phyloP scores from a whole-genome alignment of 2,888 invertebrate species.

The Rambutsinella grinnellia region DNA sequence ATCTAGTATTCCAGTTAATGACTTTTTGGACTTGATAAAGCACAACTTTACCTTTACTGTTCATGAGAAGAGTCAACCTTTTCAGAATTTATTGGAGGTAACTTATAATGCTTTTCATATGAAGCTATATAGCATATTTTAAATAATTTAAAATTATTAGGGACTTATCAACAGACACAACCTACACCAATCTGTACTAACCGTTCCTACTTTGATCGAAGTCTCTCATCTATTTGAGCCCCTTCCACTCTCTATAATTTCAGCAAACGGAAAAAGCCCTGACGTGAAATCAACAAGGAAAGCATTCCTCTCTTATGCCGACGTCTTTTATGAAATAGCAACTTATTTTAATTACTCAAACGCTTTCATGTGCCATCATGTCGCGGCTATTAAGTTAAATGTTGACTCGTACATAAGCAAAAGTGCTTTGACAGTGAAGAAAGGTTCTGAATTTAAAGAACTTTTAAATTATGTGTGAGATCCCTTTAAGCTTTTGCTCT shows the following conservation, averaged over 20 bases:
- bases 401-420: neutral
- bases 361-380: neutral
- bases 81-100: constrained; percentile 38
- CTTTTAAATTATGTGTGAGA: neutral
- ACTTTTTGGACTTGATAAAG: constrained; percentile 33
- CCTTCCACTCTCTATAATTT: no score
- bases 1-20: constrained; percentile 36
- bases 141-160: constrained; percentile 12
- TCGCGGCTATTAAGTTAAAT: neutral
- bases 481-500: neutral
- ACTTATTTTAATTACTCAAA: neutral
- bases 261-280: neutral
- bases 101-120: neutral
- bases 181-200: constrained; percentile 30
- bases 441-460: neutral
- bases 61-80: constrained; percentile 40
- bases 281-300: neutral
- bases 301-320: neutral
- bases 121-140: neutral
- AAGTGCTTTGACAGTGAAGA: neutral
- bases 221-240: constrained; percentile 37
- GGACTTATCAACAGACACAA: constrained; percentile 25
- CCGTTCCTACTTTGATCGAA: constrained; percentile 22
- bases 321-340: neutral
- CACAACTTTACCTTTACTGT: constrained; percentile 44